Base-by-base conservation (phyloP, 2,888 invertebrate genomes). In the Drosophila anomelani region DNA sequence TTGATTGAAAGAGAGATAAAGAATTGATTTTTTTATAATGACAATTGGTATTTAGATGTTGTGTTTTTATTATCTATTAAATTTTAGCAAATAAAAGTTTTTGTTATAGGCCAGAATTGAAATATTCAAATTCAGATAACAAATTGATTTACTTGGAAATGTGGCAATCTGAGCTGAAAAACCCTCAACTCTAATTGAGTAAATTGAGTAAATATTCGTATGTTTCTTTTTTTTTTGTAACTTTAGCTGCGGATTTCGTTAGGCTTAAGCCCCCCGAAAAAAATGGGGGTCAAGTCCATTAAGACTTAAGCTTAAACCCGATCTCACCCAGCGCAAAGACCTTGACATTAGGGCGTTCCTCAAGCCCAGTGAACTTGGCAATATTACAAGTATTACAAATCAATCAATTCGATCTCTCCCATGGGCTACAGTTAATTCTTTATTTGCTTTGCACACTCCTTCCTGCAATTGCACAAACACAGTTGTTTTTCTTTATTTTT, bases 311-410 rank as follows among this genome's bases (percentile, higher is more conserved):
- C 53, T 44, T 59, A 70, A 68, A 75, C 39, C 44, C 49, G 60
- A 66, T 58, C 64, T 39, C 59, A 59, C 34, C 15, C 29, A 47
- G 60, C 15, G 29, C 51, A 44, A 26, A 68, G 66, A 72, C 82
- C 82, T 82, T 85, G 82, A 78, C 82, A 78, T 80, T 78, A 80
- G 85, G 73, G 83, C 66, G 76, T 72, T 64, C 26, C 13, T 34
- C 6, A 20, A 15, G 46, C 49, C 54, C 58, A 58, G 53, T 41
- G 47, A 60, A 63, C 57, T 73, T 71, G 66, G 39, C 39, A 51
- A 46, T 41, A 23, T 36, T 64, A 53, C 43, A 66, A 49, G 46
- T 13, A 13, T 51, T 34, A 46, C 55, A 75, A 61, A 78, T 77
- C 84, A 81, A 81, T 84, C 79, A 79, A 81, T 51, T 51, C 51